phyloP scores from a whole-genome alignment of 2,113 vertebrate genomes.

The Anseranas semipalmata region DNA sequence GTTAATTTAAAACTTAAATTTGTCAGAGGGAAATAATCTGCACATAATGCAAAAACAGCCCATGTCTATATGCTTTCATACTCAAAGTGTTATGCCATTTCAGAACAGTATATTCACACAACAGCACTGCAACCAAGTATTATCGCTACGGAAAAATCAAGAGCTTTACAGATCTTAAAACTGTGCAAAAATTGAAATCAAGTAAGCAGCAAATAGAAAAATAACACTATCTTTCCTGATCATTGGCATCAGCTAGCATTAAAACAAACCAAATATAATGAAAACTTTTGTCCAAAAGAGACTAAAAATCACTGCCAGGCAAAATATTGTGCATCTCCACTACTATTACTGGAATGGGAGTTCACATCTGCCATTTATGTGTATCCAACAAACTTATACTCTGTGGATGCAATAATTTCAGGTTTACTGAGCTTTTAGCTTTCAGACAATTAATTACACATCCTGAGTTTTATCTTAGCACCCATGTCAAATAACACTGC shows the following conservation, averaged over 20 bases:
- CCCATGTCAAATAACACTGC: neutral
- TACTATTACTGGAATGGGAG: neutral
- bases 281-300: neutral
- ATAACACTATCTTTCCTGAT: neutral
- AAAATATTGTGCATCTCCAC: neutral
- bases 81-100: neutral
- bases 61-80: neutral
- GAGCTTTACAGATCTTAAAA: neutral
- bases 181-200: neutral
- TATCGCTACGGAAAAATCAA: neutral
- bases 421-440: neutral
- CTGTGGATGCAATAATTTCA: neutral
- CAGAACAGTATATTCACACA: neutral
- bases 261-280: neutral
- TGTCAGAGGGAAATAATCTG: neutral
- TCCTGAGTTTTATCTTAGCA: neutral
- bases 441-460: neutral
- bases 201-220: neutral
- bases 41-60: neutral
- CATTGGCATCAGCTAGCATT: neutral
- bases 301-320: neutral
- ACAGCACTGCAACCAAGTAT: neutral
- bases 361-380: neutral
- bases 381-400: neutral
- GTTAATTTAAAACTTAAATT: neutral